Base-by-base conservation (phyloP, 2,113 vertebrate genomes). In the Dipodomys stephensi region DNA sequence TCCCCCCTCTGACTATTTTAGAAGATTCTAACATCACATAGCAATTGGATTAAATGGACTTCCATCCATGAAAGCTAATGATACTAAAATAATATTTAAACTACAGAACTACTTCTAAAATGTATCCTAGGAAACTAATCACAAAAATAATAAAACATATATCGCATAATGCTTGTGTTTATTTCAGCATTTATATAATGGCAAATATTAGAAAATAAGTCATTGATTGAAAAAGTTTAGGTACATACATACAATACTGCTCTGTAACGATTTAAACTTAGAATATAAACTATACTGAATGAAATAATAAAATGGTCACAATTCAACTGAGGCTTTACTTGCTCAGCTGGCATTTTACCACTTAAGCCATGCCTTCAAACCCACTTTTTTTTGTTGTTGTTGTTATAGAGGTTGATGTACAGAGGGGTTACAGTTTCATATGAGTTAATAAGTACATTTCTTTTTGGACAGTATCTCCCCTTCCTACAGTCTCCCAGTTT, bases 1-100 rank as follows among this genome's bases (percentile, higher is more conserved):
- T 60, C 76, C 95, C 60, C 74, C 46, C 68, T 60, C 76, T 95
- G 57, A 80, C 74, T 88, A 80, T 93, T 94, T 95, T 53, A 93
- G 65, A 95, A 87, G 25, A 12, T 83, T 85, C 82, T 85, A 92
- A 72, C 12, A 94, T 81, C 69, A 94, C 81, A 87, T 73, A 39
- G 35, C 60, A 39, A 25, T 30, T 92, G 62, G 23, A 95, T 76
- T 96, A 85, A 93, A 78, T 60, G 49, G 60, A 27, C 30, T 95
- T 93, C 49, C 25, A 86, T 44, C 19, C 39, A 71, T 77, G 10
- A 88, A 12, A 94, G 30, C 83, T 72, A 83, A 68, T 84, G 57
- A 67, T 77, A 27, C 9, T 25, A 62, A 83, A 3, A 10, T 69
- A 67, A 76, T 81, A 69, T 71, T 72, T 67, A 85, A 94, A 80